Conservation (phyloP, 1,140 invertebrate species). For the Luehdorfia chinensis region DNA sequence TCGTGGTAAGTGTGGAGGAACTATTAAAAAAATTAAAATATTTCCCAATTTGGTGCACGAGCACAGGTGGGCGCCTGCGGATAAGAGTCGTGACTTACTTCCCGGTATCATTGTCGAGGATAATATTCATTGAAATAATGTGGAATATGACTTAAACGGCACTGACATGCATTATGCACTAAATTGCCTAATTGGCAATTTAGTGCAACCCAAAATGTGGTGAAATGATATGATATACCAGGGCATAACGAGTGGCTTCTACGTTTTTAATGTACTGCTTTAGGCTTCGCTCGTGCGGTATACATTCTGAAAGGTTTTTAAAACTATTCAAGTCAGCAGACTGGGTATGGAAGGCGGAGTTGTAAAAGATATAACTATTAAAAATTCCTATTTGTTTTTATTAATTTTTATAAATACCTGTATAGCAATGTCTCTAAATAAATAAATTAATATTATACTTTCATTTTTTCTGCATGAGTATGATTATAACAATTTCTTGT, state of each 20-base stretch:
- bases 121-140: conserved; percentile 47
- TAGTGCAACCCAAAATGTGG: background rate
- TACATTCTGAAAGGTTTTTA: no score
- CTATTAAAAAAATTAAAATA: conserved; percentile 55
- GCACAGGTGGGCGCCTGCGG: conserved; percentile 63
- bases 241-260: background rate
- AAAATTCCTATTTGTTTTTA: no score
- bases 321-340: no score
- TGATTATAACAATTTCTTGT: no score
- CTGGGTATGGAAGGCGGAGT: no score
- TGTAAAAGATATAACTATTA: no score
- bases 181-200: conserved; percentile 44
- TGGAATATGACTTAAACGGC: conserved; percentile 40
- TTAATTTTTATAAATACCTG: no score
- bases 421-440: no score
- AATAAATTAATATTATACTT: no score
- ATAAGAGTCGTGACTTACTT: conserved; percentile 63
- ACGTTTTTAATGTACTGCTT: no score
- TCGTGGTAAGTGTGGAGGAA: conserved; percentile 48
- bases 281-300: no score
- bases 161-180: conserved; percentile 33
- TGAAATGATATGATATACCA: background rate
- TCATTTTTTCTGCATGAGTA: no score
- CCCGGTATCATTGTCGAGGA: conserved; percentile 47
- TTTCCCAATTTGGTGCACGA: conserved; percentile 48